Evolutionary conservation across 2,888 invertebrate genomes (phyloP), one percentile per base, ranked within the genome.

Genomic region (Pyrgus malvae): DNA sequence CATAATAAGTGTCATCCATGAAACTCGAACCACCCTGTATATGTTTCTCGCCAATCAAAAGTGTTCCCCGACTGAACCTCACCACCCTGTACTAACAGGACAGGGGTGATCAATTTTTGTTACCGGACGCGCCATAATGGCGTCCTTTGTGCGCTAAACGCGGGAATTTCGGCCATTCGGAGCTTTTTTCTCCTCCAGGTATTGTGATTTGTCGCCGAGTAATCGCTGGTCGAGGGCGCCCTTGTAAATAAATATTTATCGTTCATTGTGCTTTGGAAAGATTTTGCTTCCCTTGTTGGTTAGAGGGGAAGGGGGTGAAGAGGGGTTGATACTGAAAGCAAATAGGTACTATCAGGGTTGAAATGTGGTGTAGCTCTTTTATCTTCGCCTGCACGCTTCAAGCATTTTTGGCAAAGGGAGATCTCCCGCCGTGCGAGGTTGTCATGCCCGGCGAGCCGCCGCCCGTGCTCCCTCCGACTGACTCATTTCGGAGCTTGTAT

Each of bases 101-200:
- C 33, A 33, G 50, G 41, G 33, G 50, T 42, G 25, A 42, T 50
- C 33, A 50, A 50, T 42, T 51, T 27, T 44, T 37, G 51, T 42
- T 42, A 44, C 48, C 59, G 57, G 51, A 59, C 51, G 49, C 49
- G 16, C 31, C 48, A 41, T 60, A 49, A 56, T 49, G 49, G 42
- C 37, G 37, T 41, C 53, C 17, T 57, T 60, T 55, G 57, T 60
- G 29, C 23, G 41, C 49, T 53, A 56, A 55, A 53, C 53, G 53
- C 42, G 48, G 59, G 38, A 40, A 42, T 37, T 33, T 48, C 35
- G 53, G 41, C 41, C 41, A 23, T 51, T 35, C 17, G 35, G 44
- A 11, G 35, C 48, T 11, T 17, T 51, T 56, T 56, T 51, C 33
- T 29, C 17, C 29, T 40, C 40, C 29, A 35, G 37, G 21, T 56